A percentile compares a stretch with the other conserved stretches of the same genome.
phyloP scores from a whole-genome alignment of 2,797 vertebrate genomes.

The Rhinophrynus dorsalis region DNA sequence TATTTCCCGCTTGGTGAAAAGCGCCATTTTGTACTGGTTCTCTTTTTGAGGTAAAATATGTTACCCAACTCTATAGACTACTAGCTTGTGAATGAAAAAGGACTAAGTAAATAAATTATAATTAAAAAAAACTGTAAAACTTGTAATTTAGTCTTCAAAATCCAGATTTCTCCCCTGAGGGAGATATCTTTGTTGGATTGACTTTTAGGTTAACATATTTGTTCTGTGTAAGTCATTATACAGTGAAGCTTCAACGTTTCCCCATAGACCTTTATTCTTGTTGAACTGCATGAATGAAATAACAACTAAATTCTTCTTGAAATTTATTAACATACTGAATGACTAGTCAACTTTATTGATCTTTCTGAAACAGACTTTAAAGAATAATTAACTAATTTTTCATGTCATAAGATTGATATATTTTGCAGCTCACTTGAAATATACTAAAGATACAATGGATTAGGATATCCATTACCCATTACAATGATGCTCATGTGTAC shows the following conservation, averaged over 20 bases:
- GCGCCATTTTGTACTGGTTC: too few relatives aligned
- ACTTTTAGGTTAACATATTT: conserved; percentile 33
- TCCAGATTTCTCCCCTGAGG: neutral
- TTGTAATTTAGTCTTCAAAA: neutral
- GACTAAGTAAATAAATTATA: neutral
- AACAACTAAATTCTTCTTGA: conserved; percentile 11
- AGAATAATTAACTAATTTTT: conserved; percentile 29
- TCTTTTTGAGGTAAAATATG: too few relatives aligned
- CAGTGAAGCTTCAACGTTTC: conserved; percentile 2
- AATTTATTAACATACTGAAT: conserved; percentile 29
- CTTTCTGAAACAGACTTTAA: conserved; percentile 15
- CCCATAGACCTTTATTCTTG: conserved; percentile 18
- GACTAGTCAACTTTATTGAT: conserved; percentile 37
- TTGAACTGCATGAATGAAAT: conserved; percentile 11
- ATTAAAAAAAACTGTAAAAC: neutral
- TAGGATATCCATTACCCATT: conserved; percentile 53
- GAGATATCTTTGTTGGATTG: neutral
- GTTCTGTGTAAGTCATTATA: conserved; percentile 24
- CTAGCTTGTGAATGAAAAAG: neutral
- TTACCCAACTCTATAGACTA: neutral
- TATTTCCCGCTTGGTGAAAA: too few relatives aligned
- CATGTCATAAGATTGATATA: conserved; percentile 40
- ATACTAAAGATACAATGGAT: conserved; percentile 49
- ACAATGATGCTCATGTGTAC: conserved; percentile 49
- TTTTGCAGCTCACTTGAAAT: conserved; percentile 47